Evolutionary conservation across 2,888 invertebrate genomes (phyloP).

Genomic region (Sialis fuliginosa): DNA sequence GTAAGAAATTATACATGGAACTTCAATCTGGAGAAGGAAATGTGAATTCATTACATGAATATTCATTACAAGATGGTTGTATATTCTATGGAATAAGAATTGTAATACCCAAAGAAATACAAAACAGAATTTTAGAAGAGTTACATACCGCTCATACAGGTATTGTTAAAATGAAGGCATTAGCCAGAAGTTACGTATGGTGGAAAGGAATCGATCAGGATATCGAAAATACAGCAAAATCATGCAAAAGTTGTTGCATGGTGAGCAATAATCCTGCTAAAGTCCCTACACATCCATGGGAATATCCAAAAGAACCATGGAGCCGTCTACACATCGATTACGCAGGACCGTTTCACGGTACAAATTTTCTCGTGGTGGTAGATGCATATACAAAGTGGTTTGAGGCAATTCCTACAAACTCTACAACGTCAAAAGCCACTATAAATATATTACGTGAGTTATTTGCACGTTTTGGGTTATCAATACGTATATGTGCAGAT

Average conservation of each 20-base stretch:
- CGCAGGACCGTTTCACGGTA: slow-evolving; percentile 13
- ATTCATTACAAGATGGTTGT: no score
- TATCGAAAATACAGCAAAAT: slow-evolving; percentile 6
- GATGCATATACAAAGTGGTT: slow-evolving; percentile 13
- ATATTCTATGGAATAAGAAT: no score
- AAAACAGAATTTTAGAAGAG: no score
- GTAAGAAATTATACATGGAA: no score
- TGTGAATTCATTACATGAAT: no score
- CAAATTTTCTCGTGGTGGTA: slow-evolving; percentile 8
- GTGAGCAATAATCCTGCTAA: slow-evolving; percentile 9
- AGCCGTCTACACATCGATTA: slow-evolving; percentile 16
- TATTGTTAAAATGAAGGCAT: no score
- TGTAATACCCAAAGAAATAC: no score
- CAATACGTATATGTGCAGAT: slow-evolving; percentile 10
- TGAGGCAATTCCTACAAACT: slow-evolving; percentile 10
- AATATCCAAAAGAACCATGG: slow-evolving; percentile 13
- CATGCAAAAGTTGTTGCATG: slow-evolving; percentile 10
- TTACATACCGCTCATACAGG: no score
- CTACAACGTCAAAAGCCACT: slow-evolving; percentile 8
- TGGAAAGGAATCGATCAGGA: no score
- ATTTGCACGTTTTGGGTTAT: slow-evolving; percentile 11
- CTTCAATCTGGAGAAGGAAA: no score
- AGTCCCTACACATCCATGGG: slow-evolving; percentile 12
- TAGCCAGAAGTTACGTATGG: no score
- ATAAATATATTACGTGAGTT: slow-evolving; percentile 8